Evolutionary conservation across 2,797 vertebrate species (phyloP).

Genomic region (Otolemur crassicaudatus): DNA sequence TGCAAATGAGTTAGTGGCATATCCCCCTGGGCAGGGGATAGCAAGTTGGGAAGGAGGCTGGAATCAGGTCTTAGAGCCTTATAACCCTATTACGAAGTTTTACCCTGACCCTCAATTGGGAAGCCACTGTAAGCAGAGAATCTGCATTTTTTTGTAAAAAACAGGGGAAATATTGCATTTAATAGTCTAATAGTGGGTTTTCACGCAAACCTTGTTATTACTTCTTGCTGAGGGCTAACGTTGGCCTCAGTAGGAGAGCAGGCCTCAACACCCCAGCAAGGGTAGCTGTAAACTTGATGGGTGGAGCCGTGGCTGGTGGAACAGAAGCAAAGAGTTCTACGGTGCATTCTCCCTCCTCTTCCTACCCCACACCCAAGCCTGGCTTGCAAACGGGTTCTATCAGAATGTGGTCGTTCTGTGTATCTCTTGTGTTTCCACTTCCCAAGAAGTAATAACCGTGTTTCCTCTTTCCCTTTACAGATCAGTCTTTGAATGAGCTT

Average conservation of each 20-base stretch:
- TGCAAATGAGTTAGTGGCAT: not conserved
- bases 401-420: not conserved
- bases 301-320: not conserved
- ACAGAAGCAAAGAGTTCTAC: not conserved
- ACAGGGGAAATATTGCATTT: not conserved
- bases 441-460: not conserved
- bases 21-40: not conserved
- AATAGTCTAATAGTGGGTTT: not conserved
- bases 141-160: slow-evolving; percentile 6
- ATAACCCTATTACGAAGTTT: not conserved
- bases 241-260: not conserved
- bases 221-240: not conserved
- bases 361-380: rapidly evolving
- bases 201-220: not conserved
- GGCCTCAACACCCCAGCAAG: not conserved
- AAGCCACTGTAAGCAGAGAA: not conserved
- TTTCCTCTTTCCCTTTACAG: slow-evolving; percentile 39
- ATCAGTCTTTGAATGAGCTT: not conserved
- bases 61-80: not conserved
- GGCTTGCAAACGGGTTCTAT: not conserved
- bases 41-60: not conserved
- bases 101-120: not conserved
- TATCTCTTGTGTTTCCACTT: not conserved
- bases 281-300: too few species aligned
- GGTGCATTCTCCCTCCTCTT: rapidly evolving